phyloP scores from a whole-genome alignment of 2,797 vertebrate species.

The Novumbra hubbsi region DNA sequence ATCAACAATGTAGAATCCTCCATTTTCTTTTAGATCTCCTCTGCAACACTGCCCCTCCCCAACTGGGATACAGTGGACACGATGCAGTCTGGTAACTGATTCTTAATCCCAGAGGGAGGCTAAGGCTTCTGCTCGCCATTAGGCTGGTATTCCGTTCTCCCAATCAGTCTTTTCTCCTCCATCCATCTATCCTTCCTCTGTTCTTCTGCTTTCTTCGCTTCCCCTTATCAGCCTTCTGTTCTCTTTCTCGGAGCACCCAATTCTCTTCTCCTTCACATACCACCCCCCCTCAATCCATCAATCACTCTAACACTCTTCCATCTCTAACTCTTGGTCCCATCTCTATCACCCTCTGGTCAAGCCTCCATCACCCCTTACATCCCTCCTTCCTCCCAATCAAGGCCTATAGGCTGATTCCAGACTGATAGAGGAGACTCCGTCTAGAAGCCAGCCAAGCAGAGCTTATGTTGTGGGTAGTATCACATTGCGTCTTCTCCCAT shows the following conservation, averaged over 20 bases:
- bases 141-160: slow-evolving; percentile 40
- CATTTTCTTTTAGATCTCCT: too few species aligned
- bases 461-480: slow-evolving; percentile 5
- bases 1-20: too few species aligned
- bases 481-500: neutral
- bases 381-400: neutral
- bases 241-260: neutral
- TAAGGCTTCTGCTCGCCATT: slow-evolving; percentile 39
- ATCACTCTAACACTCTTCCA: neutral
- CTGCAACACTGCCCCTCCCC: neutral
- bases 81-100: slow-evolving; percentile 56
- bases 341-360: neutral
- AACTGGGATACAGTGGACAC: slow-evolving; percentile 46
- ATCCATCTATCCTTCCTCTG: slow-evolving; percentile 33
- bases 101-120: slow-evolving; percentile 57
- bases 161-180: slow-evolving; percentile 25
- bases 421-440: neutral
- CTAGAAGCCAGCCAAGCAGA: neutral
- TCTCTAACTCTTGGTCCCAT: neutral
- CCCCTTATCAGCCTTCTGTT: neutral
- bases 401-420: neutral
- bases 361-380: neutral
- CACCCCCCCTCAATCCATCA: neutral
- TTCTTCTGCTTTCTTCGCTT: slow-evolving; percentile 35
- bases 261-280: neutral